These are phyloP conservation scores for Coremacera marginata DNA, from an alignment of 2,888 invertebrate species.

Conservation along the genomic window DNA sequence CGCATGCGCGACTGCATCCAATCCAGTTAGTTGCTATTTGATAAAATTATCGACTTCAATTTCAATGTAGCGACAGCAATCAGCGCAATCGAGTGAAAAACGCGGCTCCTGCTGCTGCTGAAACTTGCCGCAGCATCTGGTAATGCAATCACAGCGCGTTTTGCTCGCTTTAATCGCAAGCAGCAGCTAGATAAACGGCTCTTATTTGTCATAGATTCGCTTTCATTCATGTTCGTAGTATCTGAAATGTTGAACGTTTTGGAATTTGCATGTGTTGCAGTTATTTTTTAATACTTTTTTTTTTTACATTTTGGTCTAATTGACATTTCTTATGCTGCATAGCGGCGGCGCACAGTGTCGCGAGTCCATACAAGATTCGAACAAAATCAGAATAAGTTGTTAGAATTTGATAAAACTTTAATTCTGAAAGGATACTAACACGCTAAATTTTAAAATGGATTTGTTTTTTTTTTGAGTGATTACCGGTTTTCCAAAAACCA, in stretches of 20 bases:
- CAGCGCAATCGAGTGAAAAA: slow-evolving; percentile 17
- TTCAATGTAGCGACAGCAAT: slow-evolving; percentile 39
- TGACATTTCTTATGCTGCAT: not conserved
- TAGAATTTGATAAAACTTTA: too few species aligned
- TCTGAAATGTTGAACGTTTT: not conserved
- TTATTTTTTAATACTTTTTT: not conserved
- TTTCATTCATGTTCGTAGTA: slow-evolving; percentile 18
- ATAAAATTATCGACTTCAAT: slow-evolving; percentile 34
- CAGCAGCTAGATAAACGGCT: slow-evolving; percentile 39
- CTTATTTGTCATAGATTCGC: slow-evolving; percentile 47
- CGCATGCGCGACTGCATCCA: not conserved
- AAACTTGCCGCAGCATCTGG: not conserved
- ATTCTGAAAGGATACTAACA: too few species aligned
- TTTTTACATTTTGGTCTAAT: too few species aligned
- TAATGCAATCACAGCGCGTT: not conserved
- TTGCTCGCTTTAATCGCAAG: not conserved
- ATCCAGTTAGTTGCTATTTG: slow-evolving; percentile 4
- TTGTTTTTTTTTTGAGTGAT: too few species aligned
- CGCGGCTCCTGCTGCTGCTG: slow-evolving; percentile 20
- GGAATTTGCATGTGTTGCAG: not conserved
- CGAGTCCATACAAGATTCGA: too few species aligned
- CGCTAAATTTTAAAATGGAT: too few species aligned
- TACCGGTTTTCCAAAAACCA: too few species aligned
- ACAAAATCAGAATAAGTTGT: too few species aligned
- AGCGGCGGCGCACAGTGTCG: too few species aligned